A percentile compares a stretch with the other conserved stretches of the same genome.
These are phyloP conservation scores for Yponomeuta evonymella DNA, from an alignment of 2,888 invertebrate genomes.

Conservation along the genomic window DNA sequence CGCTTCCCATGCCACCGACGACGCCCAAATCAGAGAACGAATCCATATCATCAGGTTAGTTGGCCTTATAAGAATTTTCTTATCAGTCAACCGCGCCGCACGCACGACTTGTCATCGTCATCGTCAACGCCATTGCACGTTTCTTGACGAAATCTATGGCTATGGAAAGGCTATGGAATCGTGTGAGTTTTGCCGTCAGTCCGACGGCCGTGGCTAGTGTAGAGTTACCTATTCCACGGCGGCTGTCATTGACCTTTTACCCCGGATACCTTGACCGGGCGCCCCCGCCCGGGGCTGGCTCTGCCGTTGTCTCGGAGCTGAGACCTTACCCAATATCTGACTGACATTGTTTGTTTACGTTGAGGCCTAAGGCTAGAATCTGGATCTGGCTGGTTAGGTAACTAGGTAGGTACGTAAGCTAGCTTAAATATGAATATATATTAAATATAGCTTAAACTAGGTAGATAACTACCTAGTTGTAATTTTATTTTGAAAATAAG, in stretches of 20 bases:
- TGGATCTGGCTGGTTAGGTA: no score
- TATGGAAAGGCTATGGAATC: no score
- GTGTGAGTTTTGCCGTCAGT: constrained; percentile 50
- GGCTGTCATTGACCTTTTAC: constrained; percentile 73
- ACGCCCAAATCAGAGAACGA: constrained; percentile 74
- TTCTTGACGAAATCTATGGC: no score
- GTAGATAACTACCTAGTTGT: no score
- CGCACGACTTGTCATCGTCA: background rate
- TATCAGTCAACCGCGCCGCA: constrained; percentile 9
- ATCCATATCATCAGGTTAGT: constrained; percentile 73
- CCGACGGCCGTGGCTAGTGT: constrained; percentile 27
- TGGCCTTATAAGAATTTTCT: constrained; percentile 18
- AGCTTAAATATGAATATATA: no score
- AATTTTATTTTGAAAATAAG: no score
- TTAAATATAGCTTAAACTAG: no score
- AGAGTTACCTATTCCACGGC: constrained; percentile 27
- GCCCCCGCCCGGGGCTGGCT: constrained; percentile 3
- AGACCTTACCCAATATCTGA: background rate
- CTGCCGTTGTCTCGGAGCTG: background rate
- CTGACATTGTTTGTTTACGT: background rate
- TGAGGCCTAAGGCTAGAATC: no score
- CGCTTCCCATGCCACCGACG: constrained; percentile 67
- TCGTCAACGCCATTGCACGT: no score
- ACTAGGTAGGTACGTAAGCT: no score
- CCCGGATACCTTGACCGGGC: constrained; percentile 74